Evolutionary conservation across 1,140 invertebrate genomes (phyloP), one percentile per base, ranked within the genome.

Genomic region (Apis cerana): DNA sequence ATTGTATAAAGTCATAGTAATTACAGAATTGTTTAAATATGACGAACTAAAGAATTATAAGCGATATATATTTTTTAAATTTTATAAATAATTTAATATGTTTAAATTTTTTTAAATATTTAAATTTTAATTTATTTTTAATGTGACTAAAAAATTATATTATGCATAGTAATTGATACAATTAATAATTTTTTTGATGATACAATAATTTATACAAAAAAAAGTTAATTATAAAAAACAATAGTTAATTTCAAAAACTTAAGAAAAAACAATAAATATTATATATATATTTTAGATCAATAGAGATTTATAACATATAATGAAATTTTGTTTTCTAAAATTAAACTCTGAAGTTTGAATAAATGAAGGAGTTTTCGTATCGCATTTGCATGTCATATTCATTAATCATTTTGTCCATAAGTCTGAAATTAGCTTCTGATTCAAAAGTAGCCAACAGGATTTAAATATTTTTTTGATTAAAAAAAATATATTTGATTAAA

Each of bases 81-180:
- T 7, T 64, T 64, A 23, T 23, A 65, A 52, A 50, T 17, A 65
- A 2, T 43, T 33, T 27, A 23, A 67, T 50, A 43, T 43, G 12
- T 81, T 75, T 17, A 27, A 62, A 62, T 56, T 54, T 17, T 59
- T 68, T 68, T 1, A 67, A 27, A n/a, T 81, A 75, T 17, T 33
- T 17, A 80, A 54, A 67, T 65, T 21, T 65, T 75, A 19, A 81
- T 52, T 68, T 79, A 5, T 58, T 78, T 77, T 52, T 43, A 71
- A 71, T 72, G 68, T 33, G 71, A 54, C 23, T 19, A n/a, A 43
- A 33, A n/a, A 23, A 17, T 56, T 62, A 59, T 21, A 48, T 80
- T n/a, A 48, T 64, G 43, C 17, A 70, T 52, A 70, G 69, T 80
- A 80, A 59, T 75, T 80, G 65, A 13, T 56, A 17, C 67, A 65